These are phyloP conservation scores for Amblyopsis hoosieri DNA, from an alignment of 2,797 vertebrate genomes.

Conservation along the genomic window DNA sequence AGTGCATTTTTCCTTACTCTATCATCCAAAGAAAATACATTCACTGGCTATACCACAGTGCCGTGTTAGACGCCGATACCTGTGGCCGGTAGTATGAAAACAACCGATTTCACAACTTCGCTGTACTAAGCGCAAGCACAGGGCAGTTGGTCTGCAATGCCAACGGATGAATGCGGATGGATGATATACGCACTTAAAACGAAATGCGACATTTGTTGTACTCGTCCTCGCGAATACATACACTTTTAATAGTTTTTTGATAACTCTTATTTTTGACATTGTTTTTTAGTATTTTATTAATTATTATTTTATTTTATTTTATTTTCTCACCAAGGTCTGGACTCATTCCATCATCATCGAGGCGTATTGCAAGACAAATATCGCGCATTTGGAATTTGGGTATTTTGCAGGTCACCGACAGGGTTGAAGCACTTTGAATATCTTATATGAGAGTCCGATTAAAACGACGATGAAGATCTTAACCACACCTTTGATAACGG, in stretches of 20 bases:
- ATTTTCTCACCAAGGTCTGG: slow-evolving; percentile 28
- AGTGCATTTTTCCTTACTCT: slow-evolving; percentile 63
- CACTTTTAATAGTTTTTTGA: no score
- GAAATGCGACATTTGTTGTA: no score
- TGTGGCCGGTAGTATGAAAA: slow-evolving; percentile 59
- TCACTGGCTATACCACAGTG: slow-evolving; percentile 29
- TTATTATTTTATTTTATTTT: slow-evolving; percentile 10
- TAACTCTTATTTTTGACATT: no score
- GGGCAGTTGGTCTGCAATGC: not conserved
- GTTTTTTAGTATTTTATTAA: slow-evolving; percentile 14
- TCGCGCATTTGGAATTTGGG: slow-evolving; percentile 47
- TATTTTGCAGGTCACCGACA: slow-evolving; percentile 22
- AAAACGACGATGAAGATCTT: slow-evolving; percentile 67
- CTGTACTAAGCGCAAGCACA: slow-evolving; percentile 34
- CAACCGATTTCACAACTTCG: slow-evolving; percentile 13
- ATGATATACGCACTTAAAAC: no score
- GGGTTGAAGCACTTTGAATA: not conserved
- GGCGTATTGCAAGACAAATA: slow-evolving; percentile 26
- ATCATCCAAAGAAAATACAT: slow-evolving; percentile 64
- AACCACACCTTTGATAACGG: slow-evolving; percentile 64
- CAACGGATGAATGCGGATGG: no score
- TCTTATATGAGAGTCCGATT: slow-evolving; percentile 22
- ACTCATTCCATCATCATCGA: slow-evolving; percentile 43
- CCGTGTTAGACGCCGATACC: slow-evolving; percentile 61
- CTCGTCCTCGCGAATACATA: no score